These are phyloP conservation scores for Chaetophractus vellerosus DNA, from an alignment of 2,797 vertebrate species.

Conservation along the genomic window DNA sequence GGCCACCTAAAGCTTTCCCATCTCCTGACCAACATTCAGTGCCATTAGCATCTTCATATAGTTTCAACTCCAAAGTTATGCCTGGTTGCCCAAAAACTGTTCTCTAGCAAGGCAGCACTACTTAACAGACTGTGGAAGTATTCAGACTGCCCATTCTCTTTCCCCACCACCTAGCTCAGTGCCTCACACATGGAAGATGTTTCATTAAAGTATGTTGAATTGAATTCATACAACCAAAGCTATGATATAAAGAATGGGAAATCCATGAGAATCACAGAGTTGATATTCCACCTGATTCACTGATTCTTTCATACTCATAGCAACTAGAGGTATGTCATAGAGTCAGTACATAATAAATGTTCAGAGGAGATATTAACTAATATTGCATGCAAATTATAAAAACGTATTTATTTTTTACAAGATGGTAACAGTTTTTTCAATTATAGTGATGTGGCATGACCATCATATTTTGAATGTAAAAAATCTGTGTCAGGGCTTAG, in stretches of 20 bases:
- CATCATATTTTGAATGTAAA: slow-evolving; percentile 27
- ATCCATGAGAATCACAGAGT: not conserved
- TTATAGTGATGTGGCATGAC: not conserved
- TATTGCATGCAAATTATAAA: not conserved
- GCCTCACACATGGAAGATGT: not conserved
- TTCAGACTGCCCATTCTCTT: not conserved
- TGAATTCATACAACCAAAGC: slow-evolving; percentile 12
- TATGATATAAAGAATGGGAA: not conserved
- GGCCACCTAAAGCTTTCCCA: not conserved
- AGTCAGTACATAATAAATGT: not conserved
- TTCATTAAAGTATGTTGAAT: slow-evolving; percentile 1
- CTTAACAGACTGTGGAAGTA: not conserved
- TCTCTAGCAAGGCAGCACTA: not conserved
- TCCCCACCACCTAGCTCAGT: not conserved
- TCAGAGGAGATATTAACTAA: not conserved
- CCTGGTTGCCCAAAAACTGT: not conserved
- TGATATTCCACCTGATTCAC: not conserved
- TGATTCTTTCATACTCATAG: not conserved
- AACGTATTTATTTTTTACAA: slow-evolving; percentile 38
- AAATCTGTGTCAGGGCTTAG: not conserved
- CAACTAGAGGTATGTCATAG: not conserved
- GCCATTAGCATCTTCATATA: not conserved
- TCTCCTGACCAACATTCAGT: not conserved
- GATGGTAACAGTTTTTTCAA: slow-evolving; percentile 5
- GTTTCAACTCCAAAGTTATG: not conserved